Percentiles rank a stretch among this genome's conserved stretches.
These are phyloP conservation scores for Furnarius figulus DNA, from an alignment of 2,113 vertebrate genomes.

Conservation along the genomic window DNA sequence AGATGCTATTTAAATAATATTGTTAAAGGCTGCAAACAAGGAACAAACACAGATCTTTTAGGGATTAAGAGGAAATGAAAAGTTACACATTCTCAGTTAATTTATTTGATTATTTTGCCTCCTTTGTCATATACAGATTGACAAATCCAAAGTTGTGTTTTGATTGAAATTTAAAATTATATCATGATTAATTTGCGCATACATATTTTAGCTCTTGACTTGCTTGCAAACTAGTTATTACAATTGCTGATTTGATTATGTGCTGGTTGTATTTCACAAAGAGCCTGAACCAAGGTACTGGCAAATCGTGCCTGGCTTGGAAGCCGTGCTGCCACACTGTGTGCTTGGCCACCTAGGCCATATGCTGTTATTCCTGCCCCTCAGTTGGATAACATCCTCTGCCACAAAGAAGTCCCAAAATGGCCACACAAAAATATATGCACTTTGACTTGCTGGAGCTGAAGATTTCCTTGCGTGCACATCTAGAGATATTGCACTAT, in stretches of 20 bases:
- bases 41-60: background rate
- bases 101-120: conserved; percentile 36
- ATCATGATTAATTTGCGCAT: background rate
- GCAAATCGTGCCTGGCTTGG: background rate
- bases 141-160: conserved; percentile 35
- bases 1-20: conserved; percentile 48
- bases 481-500: background rate
- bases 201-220: conserved; percentile 30
- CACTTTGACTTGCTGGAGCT: background rate
- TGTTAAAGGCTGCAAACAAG: background rate
- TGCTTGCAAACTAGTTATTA: conserved; percentile 33
- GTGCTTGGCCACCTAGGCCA: background rate
- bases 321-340: background rate
- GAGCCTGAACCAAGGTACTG: background rate
- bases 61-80: background rate
- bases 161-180: conserved; percentile 12
- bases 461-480: background rate
- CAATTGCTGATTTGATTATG: background rate
- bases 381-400: background rate
- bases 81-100: background rate
- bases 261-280: background rate
- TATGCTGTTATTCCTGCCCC: background rate
- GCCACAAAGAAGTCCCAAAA: background rate
- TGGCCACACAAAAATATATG: background rate
- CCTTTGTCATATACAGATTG: background rate